Evolutionary conservation across 1,140 invertebrate species (phyloP).

Genomic region (Drosophila subpulchrella): DNA sequence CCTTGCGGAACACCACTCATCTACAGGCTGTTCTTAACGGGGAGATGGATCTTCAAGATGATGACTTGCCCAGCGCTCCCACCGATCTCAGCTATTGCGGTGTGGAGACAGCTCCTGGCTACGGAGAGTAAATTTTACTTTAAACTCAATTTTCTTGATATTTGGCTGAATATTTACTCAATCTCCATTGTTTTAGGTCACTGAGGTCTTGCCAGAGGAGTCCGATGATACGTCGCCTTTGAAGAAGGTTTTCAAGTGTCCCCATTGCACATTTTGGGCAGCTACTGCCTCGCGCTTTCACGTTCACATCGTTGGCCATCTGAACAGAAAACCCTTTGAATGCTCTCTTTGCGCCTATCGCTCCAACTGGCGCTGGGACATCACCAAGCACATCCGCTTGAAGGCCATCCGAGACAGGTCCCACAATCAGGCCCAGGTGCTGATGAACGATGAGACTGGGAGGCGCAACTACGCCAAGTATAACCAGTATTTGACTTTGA

Average conservation of each 20-base stretch:
- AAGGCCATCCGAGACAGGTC: slow-evolving; percentile 92
- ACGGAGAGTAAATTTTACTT: slow-evolving; percentile 82
- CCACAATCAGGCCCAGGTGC: slow-evolving; percentile 90
- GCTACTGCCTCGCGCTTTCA: slow-evolving; percentile 95
- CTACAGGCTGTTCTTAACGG: slow-evolving; percentile 7
- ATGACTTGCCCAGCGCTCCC: slow-evolving; percentile 37
- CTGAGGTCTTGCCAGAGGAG: slow-evolving; percentile 72
- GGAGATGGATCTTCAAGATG: slow-evolving; percentile 46
- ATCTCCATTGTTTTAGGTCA: slow-evolving; percentile 57
- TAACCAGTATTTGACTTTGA: slow-evolving; percentile 92
- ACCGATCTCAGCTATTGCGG: slow-evolving; percentile 83
- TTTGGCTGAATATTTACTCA: background rate
- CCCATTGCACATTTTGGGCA: slow-evolving; percentile 95
- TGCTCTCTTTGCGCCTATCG: slow-evolving; percentile 96
- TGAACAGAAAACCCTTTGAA: slow-evolving; percentile 96
- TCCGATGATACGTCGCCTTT: slow-evolving; percentile 78
- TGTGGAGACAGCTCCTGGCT: slow-evolving; percentile 85
- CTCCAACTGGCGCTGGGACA: slow-evolving; percentile 98
- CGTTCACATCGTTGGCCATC: slow-evolving; percentile 95
- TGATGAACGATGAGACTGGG: slow-evolving; percentile 96
- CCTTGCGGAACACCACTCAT: slow-evolving; percentile 23
- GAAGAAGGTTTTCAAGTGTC: slow-evolving; percentile 93
- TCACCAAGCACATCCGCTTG: slow-evolving; percentile 96
- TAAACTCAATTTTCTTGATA: background rate
- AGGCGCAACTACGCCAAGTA: slow-evolving; percentile 96